Evolutionary conservation across 2,113 vertebrate genomes (phyloP).

Genomic region (Melospiza georgiana): DNA sequence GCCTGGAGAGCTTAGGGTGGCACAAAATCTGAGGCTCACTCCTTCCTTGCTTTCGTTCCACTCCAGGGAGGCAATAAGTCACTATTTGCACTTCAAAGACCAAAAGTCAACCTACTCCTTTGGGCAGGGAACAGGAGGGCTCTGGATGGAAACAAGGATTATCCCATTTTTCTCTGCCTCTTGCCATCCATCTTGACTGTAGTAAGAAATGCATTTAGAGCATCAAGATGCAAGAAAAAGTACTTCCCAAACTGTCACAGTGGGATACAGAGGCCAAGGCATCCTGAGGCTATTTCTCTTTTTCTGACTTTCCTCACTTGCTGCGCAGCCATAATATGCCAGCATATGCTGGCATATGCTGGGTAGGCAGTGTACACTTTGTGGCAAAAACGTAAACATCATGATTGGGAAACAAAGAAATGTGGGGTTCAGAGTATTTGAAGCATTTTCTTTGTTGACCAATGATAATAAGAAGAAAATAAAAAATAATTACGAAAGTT

Average conservation of each 20-base stretch:
- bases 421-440: neutral
- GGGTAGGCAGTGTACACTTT: neutral
- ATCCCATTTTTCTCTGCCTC: neutral
- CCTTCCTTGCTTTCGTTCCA: neutral
- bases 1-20: neutral
- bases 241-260: neutral
- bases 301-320: neutral
- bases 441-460: neutral
- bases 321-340: neutral
- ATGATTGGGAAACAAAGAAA: neutral
- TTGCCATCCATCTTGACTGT: neutral
- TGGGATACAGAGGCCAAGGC: neutral
- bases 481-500: neutral
- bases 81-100: neutral
- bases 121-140: neutral
- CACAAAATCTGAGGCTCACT: neutral
- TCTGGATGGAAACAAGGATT: neutral
- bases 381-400: neutral
- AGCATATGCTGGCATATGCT: neutral
- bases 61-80: neutral
- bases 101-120: neutral
- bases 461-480: neutral
- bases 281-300: neutral
- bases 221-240: neutral
- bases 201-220: neutral